Conservation (phyloP, 2,797 vertebrate genomes). For the Arrhamphus sclerolepis region DNA sequence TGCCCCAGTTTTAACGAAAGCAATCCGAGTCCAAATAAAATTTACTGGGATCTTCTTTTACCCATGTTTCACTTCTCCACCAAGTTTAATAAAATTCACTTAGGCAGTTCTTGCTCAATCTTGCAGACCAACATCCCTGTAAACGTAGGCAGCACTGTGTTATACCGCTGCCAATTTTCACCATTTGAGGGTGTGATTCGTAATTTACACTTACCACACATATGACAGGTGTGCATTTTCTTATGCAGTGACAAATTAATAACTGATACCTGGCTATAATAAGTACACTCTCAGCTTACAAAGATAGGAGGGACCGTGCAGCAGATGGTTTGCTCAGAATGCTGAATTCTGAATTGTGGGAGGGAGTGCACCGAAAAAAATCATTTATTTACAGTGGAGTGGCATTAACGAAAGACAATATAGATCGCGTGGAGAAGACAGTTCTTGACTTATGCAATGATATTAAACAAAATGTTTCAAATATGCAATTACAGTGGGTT, state of each 20-base stretch:
- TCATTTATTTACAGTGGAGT: background rate
- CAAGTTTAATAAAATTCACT: background rate
- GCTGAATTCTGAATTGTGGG: too few relatives aligned
- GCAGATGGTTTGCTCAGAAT: too few relatives aligned
- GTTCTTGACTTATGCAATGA: too few relatives aligned
- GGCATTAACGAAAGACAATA: too few relatives aligned
- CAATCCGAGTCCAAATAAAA: conserved; percentile 1
- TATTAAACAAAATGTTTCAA: too few relatives aligned
- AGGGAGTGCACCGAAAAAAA: too few relatives aligned
- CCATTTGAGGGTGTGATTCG: background rate
- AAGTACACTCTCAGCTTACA: background rate
- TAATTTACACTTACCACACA: background rate
- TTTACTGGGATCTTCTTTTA: background rate
- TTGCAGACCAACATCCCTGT: background rate
- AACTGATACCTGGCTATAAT: too few relatives aligned
- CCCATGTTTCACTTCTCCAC: background rate
- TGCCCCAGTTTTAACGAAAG: conserved; percentile 5
- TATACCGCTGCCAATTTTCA: background rate
- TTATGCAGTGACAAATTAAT: background rate
- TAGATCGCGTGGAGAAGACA: too few relatives aligned
- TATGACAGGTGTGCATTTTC: background rate
- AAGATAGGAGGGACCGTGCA: background rate
- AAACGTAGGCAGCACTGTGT: background rate
- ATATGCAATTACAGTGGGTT: too few relatives aligned
- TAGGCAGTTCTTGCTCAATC: background rate